These are phyloP conservation scores for Etheostoma spectabile DNA, from an alignment of 2,113 vertebrate genomes.

Conservation along the genomic window DNA sequence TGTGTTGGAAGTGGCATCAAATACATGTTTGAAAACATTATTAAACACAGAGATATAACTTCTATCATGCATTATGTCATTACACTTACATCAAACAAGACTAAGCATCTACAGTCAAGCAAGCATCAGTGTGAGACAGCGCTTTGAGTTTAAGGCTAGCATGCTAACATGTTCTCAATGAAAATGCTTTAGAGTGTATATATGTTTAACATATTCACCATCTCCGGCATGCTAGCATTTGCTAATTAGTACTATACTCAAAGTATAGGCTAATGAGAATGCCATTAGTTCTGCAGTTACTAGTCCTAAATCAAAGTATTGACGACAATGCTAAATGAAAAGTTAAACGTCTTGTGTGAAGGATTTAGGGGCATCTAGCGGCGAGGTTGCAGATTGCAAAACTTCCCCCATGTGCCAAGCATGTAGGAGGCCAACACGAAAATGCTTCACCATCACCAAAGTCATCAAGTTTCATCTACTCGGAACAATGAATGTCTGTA, in stretches of 20 bases:
- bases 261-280: not conserved
- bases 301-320: not conserved
- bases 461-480: not conserved
- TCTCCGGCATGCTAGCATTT: conserved; percentile 4
- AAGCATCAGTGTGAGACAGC: not conserved
- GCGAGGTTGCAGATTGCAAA: too few relatives aligned
- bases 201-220: not conserved
- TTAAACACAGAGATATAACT: not conserved
- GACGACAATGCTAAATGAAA: not conserved
- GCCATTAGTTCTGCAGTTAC: not conserved
- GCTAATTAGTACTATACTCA: conserved; percentile 12
- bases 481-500: not conserved
- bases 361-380: too few relatives aligned
- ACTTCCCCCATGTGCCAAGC: too few relatives aligned
- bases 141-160: not conserved
- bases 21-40: not conserved
- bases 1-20: not conserved
- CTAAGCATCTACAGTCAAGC: not conserved
- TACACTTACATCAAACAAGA: not conserved
- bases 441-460: not conserved
- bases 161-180: not conserved
- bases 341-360: too few relatives aligned
- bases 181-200: not conserved
- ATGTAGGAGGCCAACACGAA: too few relatives aligned
- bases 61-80: not conserved